These are phyloP conservation scores for Cantharis lateralis DNA, from an alignment of 2,888 invertebrate genomes.

Conservation along the genomic window DNA sequence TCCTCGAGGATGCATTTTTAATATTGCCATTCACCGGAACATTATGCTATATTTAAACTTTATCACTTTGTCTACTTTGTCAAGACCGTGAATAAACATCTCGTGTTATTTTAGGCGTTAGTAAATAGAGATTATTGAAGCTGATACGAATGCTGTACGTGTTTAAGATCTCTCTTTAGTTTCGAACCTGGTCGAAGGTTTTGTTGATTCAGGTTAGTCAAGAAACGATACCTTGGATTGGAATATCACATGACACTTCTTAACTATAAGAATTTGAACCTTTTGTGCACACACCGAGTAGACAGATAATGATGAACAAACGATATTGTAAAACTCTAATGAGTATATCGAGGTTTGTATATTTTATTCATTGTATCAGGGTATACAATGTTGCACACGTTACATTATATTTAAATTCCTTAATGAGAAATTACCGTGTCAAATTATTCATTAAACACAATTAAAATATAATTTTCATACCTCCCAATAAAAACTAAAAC, in stretches of 20 bases:
- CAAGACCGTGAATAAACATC: conserved; percentile 38
- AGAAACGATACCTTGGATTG: conserved; percentile 29
- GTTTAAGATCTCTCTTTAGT: conserved; percentile 36
- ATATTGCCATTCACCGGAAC: neutral
- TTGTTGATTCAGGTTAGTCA: conserved; percentile 39
- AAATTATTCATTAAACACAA: neutral
- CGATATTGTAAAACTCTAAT: neutral
- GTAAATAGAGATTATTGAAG: conserved; percentile 44
- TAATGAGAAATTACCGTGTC: neutral
- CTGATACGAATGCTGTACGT: conserved; percentile 41
- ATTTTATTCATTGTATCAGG: neutral
- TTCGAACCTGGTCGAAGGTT: conserved; percentile 34
- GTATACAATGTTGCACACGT: conserved; percentile 5
- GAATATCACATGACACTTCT: conserved; percentile 37
- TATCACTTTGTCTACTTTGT: conserved; percentile 34
- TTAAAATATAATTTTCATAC: neutral
- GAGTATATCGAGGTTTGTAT: neutral
- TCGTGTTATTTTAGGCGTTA: conserved; percentile 44
- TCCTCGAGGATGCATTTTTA: neutral
- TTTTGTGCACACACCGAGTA: conserved; percentile 17
- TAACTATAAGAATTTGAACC: conserved; percentile 37
- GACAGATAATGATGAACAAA: conserved; percentile 4
- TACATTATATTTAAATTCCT: neutral
- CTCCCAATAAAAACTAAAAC: neutral
- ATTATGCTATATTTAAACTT: conserved; percentile 22